phyloP scores from a whole-genome alignment of 2,888 invertebrate genomes.

The Metopia argyrocephala region DNA sequence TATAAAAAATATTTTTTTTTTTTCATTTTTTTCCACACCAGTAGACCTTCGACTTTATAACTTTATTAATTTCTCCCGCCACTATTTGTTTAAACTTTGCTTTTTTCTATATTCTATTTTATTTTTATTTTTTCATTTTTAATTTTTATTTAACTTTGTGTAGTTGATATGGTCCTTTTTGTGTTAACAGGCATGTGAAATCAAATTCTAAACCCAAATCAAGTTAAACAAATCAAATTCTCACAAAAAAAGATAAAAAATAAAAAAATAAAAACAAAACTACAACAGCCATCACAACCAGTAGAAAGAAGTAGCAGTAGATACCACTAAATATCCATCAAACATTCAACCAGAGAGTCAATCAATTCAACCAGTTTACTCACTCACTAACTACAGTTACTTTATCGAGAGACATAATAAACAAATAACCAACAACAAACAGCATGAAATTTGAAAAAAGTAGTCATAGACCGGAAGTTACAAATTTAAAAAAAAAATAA shows the following conservation, averaged over 20 bases:
- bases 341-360: neutral
- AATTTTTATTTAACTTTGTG: neutral
- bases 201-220: neutral
- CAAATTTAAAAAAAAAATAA: too few species aligned
- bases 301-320: too few species aligned
- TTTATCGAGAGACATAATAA: neutral
- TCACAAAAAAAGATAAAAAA: neutral
- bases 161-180: neutral
- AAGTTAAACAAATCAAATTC: slow-evolving; percentile 11
- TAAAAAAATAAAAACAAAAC: neutral
- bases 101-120: neutral
- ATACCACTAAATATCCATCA: neutral
- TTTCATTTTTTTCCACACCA: neutral
- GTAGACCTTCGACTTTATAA: neutral
- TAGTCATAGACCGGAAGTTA: neutral
- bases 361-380: neutral
- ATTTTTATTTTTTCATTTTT: neutral
- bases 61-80: neutral
- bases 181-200: neutral
- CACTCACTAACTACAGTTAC: neutral
- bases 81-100: too few species aligned
- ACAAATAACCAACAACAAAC: neutral
- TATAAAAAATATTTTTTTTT: neutral
- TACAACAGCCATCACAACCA: neutral
- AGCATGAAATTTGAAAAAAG: neutral